Percentiles rank a stretch among this genome's conserved stretches.
phyloP scores from a whole-genome alignment of 2,113 vertebrate species.

The Cebidichthys violaceus region DNA sequence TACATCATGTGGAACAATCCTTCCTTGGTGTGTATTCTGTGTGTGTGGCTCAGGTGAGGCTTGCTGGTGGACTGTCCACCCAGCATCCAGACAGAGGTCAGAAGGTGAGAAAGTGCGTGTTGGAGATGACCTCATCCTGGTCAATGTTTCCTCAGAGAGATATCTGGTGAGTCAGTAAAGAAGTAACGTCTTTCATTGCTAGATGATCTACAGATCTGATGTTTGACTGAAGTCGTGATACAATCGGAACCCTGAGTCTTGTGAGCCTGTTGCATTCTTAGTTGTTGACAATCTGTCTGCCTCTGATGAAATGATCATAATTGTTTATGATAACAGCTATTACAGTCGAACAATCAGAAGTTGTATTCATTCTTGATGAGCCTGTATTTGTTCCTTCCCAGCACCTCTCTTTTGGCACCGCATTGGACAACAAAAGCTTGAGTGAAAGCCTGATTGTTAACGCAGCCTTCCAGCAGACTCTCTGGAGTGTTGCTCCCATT shows the following conservation, averaged over 20 bases:
- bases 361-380: slow-evolving; percentile 43
- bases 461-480: slow-evolving; percentile 94
- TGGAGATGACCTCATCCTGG: slow-evolving; percentile 95
- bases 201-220: neutral
- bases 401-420: slow-evolving; percentile 90
- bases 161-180: slow-evolving; percentile 89
- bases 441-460: slow-evolving; percentile 88
- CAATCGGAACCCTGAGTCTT: neutral
- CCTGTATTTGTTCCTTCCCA: slow-evolving; percentile 62
- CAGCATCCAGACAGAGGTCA: slow-evolving; percentile 87
- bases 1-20: neutral
- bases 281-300: neutral
- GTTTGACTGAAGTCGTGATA: neutral
- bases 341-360: slow-evolving; percentile 18
- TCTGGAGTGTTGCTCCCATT: slow-evolving; percentile 95
- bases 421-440: slow-evolving; percentile 63
- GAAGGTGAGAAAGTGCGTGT: slow-evolving; percentile 97
- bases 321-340: slow-evolving; percentile 26
- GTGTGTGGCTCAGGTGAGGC: slow-evolving; percentile 78
- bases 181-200: neutral
- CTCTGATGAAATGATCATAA: slow-evolving; percentile 31
- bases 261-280: neutral
- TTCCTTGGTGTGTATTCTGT: neutral
- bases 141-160: slow-evolving; percentile 94
- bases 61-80: slow-evolving; percentile 88